Evolutionary conservation across 2,797 vertebrate species (phyloP), one percentile per base, ranked within the genome.

Genomic region (Manis crassicaudata): DNA sequence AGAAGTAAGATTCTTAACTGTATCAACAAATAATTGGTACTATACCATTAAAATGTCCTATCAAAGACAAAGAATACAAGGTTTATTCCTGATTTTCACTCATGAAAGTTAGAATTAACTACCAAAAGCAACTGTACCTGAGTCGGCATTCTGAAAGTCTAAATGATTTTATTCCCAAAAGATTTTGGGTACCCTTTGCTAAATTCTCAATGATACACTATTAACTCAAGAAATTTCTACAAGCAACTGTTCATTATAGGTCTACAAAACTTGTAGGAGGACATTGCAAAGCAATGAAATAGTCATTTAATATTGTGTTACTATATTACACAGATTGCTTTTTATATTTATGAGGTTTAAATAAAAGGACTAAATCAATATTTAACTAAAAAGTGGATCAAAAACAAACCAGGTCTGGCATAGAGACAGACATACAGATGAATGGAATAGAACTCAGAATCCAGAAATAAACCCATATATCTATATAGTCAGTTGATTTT

Each of bases 1-100:
- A 92, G 92, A 93, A 80, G 63, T 46, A 93, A 88, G 94, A 73
- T 91, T 94, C 75, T 91, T 90, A 95, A 90, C 5, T 79, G 27
- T 23, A 85, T 60, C 65, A 94, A 79, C 35, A 65, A 94, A 16
- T 8, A 81, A 72, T 11, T 65, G 68, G 52, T 60, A 92, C 5
- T 90, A 29, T 20, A 95, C 80, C 72, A 83, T 37, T 75, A 81
- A 88, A 93, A 94, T 84, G 18, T 82, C 62, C 37, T 83, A 80
- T 77, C 27, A 94, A 58, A 23, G 63, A 87, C 70, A 83, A 96
- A 96, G 60, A 92, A 50, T 63, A 81, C 5, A 94, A 82, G 20
- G 76, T 58, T 92, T 60, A n/a, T 50, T 90, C 8, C 25, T 73
- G 23, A 86, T 88, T 92, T 88, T 82, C 50, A 81, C 14, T 85